Evolutionary conservation across 2,113 vertebrate species (phyloP).

Genomic region (Helogale parvula): DNA sequence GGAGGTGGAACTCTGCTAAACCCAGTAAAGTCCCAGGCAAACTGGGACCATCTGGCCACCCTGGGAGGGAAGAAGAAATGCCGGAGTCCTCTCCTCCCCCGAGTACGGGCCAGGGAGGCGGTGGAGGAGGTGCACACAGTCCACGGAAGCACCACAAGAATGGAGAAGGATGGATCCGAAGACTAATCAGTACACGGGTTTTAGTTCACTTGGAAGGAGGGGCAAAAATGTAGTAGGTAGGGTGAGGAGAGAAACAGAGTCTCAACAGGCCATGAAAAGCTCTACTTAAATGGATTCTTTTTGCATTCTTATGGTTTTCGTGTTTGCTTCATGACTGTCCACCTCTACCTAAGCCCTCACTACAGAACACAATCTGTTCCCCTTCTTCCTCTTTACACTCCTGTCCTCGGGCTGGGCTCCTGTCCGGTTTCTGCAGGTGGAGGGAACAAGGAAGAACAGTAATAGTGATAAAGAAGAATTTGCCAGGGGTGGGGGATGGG

Average conservation of each 20-base stretch:
- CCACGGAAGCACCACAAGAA: neutral
- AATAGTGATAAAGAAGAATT: neutral
- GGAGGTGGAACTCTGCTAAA: neutral
- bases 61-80: neutral
- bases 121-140: neutral
- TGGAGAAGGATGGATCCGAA: neutral
- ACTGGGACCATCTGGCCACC: neutral
- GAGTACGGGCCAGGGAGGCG: accelerated
- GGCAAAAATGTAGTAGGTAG: neutral
- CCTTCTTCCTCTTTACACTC: neutral
- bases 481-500: too few species aligned
- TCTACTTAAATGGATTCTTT: neutral
- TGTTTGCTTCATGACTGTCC: neutral
- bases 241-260: neutral
- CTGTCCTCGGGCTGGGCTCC: accelerated
- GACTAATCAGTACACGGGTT: too few species aligned
- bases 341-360: neutral
- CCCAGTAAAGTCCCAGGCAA: neutral
- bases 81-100: neutral
- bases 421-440: neutral
- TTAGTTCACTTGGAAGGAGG: neutral
- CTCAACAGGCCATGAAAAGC: neutral
- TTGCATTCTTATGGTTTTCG: neutral
- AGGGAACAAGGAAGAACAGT: neutral
- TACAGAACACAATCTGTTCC: neutral